Base-by-base conservation (phyloP, 2,113 vertebrate species). In the Sakesphorus luctuosus region DNA sequence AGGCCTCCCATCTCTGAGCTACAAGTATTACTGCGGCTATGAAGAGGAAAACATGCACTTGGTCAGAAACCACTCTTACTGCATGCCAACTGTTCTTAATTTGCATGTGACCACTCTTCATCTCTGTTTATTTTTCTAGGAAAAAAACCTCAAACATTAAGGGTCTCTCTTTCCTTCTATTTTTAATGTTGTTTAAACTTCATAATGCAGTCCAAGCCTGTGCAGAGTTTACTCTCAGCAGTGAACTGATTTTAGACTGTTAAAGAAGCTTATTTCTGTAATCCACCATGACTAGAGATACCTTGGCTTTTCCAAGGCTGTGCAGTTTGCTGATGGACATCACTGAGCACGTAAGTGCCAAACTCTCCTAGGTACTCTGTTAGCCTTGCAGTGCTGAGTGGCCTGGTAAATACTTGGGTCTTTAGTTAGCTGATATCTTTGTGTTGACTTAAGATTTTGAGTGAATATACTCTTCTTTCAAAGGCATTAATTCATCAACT, bases 311-410 rank as follows among this genome's bases (percentile, higher is more conserved):
- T 72, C 46, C n/a, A 61, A 38, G 53, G 56, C 55, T 59, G 11
- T 82, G 40, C 13, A 35, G 73, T 74, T 93, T 84, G 73, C 66
- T 63, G 52, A 35, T 87, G 90, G 68, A 61, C 68, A 67, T 38
- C 33, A 18, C 46, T 58, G 46, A 28, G 8, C 0, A 0, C 36
- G 0, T 14, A 11, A 59, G 33, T 67, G n/a, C 74, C 53, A n/a
- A 36, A 50, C 18, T 66, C 23, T 46, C 21, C 18, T 63, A 1
- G 5, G 35, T 84, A 25, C 35, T 91, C 23, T 7, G 17, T 79
- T 66, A 94, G 67, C 72, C 36, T 73, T 66, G 25, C 49, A 40
- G 14, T 43, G 40, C 63, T 83, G 38, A 36, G n/a, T 44, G 63
- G 28, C 67, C 82, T 79, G 11, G 5, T 79, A 47, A 79, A 49